These are phyloP conservation scores for Agonopterix arenella DNA, from an alignment of 2,888 invertebrate species.

Conservation along the genomic window DNA sequence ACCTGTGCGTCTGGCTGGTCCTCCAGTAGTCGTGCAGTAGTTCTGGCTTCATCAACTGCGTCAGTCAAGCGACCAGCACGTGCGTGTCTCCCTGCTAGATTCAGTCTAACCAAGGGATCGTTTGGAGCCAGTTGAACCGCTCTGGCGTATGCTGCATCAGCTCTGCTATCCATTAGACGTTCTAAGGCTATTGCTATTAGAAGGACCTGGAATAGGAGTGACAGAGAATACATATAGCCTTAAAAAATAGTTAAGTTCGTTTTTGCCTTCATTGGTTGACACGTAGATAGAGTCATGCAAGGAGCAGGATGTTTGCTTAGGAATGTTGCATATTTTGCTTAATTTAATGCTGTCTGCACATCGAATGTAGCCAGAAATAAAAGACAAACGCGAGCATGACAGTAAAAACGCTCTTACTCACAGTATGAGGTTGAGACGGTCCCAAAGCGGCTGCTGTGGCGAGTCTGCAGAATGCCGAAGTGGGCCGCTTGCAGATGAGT, in stretches of 20 bases:
- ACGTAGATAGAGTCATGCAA: no score
- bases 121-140: conserved; percentile 43
- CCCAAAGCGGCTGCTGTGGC: conserved; percentile 57
- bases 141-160: conserved; percentile 54
- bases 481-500: conserved; percentile 48
- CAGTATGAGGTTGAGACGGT: conserved; percentile 55
- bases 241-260: background rate
- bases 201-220: conserved; percentile 38
- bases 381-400: no score
- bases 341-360: no score
- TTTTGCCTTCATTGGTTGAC: background rate
- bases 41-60: conserved; percentile 38
- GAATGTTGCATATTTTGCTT: no score
- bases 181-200: conserved; percentile 60
- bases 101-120: conserved; percentile 51
- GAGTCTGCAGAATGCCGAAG: conserved; percentile 61
- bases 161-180: conserved; percentile 49
- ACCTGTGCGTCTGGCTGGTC: conserved; percentile 26
- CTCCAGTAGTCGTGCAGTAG: conserved; percentile 34
- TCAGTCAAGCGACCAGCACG: conserved; percentile 38
- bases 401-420: conserved; percentile 13
- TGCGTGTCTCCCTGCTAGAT: conserved; percentile 53
- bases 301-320: no score
- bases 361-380: no score
- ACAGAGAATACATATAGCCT: background rate